A percentile compares a stretch with the other conserved stretches of the same genome.
These are phyloP conservation scores for Lycocerus yunnanus DNA, from an alignment of 2,888 invertebrate genomes.

Conservation along the genomic window DNA sequence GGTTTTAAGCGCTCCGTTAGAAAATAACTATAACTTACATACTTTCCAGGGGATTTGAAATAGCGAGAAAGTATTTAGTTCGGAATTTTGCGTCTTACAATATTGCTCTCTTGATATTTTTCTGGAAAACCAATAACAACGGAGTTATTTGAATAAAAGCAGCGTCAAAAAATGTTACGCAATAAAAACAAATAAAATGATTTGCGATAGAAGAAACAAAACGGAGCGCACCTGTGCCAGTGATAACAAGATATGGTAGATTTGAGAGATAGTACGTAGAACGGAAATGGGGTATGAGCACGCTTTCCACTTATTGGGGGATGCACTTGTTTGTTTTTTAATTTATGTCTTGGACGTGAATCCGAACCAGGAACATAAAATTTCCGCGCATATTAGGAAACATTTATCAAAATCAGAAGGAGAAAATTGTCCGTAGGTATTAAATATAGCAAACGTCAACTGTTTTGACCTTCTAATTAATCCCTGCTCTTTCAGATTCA, in stretches of 20 bases:
- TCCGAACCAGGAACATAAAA: too few relatives aligned
- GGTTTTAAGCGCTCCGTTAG: neutral
- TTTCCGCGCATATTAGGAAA: too few relatives aligned
- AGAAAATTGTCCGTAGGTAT: too few relatives aligned
- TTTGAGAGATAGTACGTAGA: too few relatives aligned
- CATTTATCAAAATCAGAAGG: too few relatives aligned
- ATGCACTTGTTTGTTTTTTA: neutral
- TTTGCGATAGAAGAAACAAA: too few relatives aligned
- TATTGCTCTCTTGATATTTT: neutral
- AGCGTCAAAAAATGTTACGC: neutral
- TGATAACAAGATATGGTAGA: neutral
- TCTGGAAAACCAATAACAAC: neutral
- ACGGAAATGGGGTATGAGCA: neutral
- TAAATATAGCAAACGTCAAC: too few relatives aligned
- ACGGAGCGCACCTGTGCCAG: neutral
- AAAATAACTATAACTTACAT: neutral
- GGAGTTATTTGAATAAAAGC: neutral
- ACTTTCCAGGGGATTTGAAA: neutral
- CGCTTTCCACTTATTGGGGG: neutral
- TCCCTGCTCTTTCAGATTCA: neutral
- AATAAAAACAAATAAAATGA: too few relatives aligned
- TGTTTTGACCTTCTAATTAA: neutral
- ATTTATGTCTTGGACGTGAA: neutral
- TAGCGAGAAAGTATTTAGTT: neutral
- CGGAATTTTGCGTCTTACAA: neutral